Conservation (phyloP, 92 coral and sea anemone species). For the Meandrina meandrites region DNA sequence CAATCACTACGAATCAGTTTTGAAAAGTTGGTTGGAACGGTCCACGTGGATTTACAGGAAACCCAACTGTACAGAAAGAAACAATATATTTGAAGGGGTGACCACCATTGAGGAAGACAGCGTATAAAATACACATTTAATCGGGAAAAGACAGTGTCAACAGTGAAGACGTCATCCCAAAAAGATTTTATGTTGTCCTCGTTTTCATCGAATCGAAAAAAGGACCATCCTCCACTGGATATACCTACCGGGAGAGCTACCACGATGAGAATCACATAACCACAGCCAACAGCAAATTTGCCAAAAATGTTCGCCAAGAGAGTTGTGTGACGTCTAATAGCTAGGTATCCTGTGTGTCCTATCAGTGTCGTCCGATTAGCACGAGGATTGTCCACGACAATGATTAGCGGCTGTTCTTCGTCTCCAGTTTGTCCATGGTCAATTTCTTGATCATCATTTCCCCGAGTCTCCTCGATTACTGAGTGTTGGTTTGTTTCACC, state of each 20-base stretch:
- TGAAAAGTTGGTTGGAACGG: constrained; percentile 12
- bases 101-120: background rate
- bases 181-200: background rate
- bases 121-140: no score
- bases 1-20: constrained; percentile 44
- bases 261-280: background rate
- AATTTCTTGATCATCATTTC: background rate
- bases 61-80: constrained; percentile 19
- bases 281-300: background rate
- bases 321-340: background rate
- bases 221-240: constrained; percentile 41
- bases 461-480: background rate
- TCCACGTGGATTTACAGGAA: constrained; percentile 17
- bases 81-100: constrained; percentile 6
- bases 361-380: background rate
- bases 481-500: background rate
- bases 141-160: no score
- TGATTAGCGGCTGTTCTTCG: constrained; percentile 1
- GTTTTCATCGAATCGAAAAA: constrained; percentile 38
- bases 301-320: background rate
- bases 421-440: background rate
- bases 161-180: background rate
- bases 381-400: background rate
- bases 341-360: background rate
- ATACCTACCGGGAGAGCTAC: constrained; percentile 38